Percentiles rank a stretch among this genome's conserved stretches.
These are phyloP conservation scores for Erannis defoliaria DNA, from an alignment of 2,888 invertebrate species.

Conservation along the genomic window DNA sequence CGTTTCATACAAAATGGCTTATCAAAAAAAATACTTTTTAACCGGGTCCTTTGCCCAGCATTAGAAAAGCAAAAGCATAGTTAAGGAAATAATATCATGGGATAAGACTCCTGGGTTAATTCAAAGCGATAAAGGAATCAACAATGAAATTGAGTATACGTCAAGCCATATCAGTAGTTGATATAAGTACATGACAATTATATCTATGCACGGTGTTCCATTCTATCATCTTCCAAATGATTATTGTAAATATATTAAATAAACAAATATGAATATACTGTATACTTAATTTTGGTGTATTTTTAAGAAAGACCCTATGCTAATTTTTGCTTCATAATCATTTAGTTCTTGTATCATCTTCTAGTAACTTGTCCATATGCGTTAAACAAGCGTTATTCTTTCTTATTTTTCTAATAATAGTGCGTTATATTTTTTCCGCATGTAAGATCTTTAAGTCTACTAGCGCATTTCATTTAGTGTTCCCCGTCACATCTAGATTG, in stretches of 20 bases:
- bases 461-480: slow-evolving; percentile 2
- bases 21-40: neutral
- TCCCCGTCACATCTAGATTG: neutral
- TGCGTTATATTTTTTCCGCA: slow-evolving; percentile 14
- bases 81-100: neutral
- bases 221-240: slow-evolving; percentile 24
- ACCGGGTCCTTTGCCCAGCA: no score
- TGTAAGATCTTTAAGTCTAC: neutral
- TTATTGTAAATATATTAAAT: slow-evolving; percentile 45
- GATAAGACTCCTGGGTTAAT: neutral
- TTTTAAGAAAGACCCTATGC: slow-evolving; percentile 20
- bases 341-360: slow-evolving; percentile 12
- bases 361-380: slow-evolving; percentile 9
- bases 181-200: neutral
- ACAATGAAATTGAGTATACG: slow-evolving; percentile 10
- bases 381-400: neutral
- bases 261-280: slow-evolving; percentile 30
- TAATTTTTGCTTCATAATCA: slow-evolving; percentile 21
- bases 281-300: slow-evolving; percentile 8
- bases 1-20: neutral
- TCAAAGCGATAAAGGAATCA: neutral
- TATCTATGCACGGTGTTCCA: neutral
- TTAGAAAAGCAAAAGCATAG: neutral
- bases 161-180: slow-evolving; percentile 25
- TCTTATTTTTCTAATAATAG: neutral